phyloP scores from a whole-genome alignment of 2,113 vertebrate genomes.

The Vulpes ferrilata region DNA sequence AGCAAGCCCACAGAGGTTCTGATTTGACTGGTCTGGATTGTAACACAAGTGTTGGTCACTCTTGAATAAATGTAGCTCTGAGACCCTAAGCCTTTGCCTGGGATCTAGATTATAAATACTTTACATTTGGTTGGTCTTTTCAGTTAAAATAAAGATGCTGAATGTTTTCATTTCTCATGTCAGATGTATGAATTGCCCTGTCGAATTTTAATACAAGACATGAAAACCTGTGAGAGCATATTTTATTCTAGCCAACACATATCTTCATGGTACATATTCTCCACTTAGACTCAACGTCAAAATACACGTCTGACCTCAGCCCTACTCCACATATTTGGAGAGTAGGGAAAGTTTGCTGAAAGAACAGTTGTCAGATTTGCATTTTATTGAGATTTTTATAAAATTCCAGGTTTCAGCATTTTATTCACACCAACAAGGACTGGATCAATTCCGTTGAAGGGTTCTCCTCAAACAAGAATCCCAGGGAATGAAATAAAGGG shows the following conservation, averaged over 20 bases:
- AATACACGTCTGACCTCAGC: neutral
- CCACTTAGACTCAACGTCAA: neutral
- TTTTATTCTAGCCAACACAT: neutral
- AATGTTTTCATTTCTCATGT: neutral
- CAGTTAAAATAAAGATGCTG: neutral
- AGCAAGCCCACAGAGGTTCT: neutral
- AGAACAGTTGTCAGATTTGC: neutral
- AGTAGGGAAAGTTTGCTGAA: neutral
- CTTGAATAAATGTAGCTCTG: neutral
- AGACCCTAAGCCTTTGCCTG: neutral
- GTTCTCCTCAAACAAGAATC: constrained; percentile 31
- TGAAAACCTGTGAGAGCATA: neutral
- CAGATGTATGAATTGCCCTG: neutral
- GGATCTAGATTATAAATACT: neutral
- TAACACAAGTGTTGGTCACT: neutral
- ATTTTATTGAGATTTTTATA: neutral
- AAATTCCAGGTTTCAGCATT: constrained; percentile 18
- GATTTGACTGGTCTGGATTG: neutral
- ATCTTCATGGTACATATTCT: neutral
- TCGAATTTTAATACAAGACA: neutral
- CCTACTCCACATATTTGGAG: neutral
- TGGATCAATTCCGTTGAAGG: neutral
- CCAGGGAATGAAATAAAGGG: constrained; percentile 47
- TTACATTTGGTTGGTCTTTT: neutral
- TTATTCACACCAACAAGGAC: constrained; percentile 19